Base-by-base conservation (phyloP, 35 echinoderm and acorn worm genomes). In the Heliocidaris erythrogramma region DNA sequence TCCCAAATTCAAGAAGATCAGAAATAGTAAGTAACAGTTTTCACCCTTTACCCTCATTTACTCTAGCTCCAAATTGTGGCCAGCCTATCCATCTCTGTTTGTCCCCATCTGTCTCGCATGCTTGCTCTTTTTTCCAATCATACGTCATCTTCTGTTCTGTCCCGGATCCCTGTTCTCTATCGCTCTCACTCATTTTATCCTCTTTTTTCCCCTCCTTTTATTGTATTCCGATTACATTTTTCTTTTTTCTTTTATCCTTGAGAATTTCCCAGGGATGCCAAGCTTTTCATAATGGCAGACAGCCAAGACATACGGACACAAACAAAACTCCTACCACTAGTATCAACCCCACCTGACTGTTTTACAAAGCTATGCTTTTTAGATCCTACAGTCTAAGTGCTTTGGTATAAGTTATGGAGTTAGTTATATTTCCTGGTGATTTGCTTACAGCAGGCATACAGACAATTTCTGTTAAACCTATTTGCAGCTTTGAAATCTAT, bases 1-100 rank as follows among this genome's bases (percentile, higher is more conserved):
- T 48, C 93, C 95, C 10, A 97, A 96, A 56, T 99, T 96, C 95
- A 97, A 96, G 95, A 99, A 99, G 85, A 97, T 99, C 31, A 91
- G 96, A 56, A 96, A 96, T 48, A 99, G 98, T 99, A 94, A 99
- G 98, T 97, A 21, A 5, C 53, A 18, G 13, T n/a, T 18, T 78
- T 6, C 3, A 78, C 27, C 21, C 65, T 7, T 7, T 27, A n/a
- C 17, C 8, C 65, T 18, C 0, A 78, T 9, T 78, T 78, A 7
- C 35, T 42, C 35, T 42, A 1, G 35, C 1, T 42, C 35, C 35
- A 42, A 42, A 1, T 42, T 42, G 18, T 78, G 16, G 4, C 21
- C 60, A 6, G 16, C 21, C 60, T 13, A 52, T 13, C n/a, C n/a
- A 10, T 52, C 12, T 52, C 12, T 52, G 2, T 21, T 52, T 52